Conservation (phyloP, 2,113 vertebrate genomes). For the Vimba vimba region DNA sequence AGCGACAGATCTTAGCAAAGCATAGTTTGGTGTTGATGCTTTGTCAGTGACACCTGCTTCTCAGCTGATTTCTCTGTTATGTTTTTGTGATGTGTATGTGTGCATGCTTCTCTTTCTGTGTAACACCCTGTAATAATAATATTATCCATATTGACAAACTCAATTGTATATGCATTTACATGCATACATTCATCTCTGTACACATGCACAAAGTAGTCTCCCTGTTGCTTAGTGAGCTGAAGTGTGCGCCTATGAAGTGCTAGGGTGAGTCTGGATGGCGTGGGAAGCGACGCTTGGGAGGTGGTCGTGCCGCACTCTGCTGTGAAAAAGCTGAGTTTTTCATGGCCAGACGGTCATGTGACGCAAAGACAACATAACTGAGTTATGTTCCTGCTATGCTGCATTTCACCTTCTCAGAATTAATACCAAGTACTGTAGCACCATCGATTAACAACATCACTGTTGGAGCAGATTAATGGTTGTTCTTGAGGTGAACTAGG, state of each 20-base stretch:
- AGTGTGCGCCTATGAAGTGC: slow-evolving; percentile 36
- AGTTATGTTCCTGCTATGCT: slow-evolving; percentile 9
- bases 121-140: neutral
- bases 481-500: neutral
- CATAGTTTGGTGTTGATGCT: slow-evolving; percentile 37
- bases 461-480: neutral
- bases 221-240: slow-evolving; percentile 40
- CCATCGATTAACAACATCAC: neutral
- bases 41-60: slow-evolving; percentile 50
- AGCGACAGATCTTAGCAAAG: slow-evolving; percentile 46
- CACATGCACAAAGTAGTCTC: slow-evolving; percentile 9
- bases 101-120: neutral
- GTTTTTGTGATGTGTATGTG: slow-evolving; percentile 14
- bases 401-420: slow-evolving; percentile 24
- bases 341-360: slow-evolving; percentile 50
- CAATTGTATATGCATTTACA: neutral
- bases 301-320: slow-evolving; percentile 29
- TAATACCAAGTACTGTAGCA: slow-evolving; percentile 2
- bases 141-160: neutral
- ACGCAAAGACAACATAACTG: neutral
- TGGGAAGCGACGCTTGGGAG: slow-evolving; percentile 35
- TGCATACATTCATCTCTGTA: neutral
- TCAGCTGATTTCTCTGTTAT: neutral
- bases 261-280: slow-evolving; percentile 36
- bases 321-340: slow-evolving; percentile 26